phyloP scores from a whole-genome alignment of 2,888 invertebrate genomes.

The Rugalucina vietnamica region DNA sequence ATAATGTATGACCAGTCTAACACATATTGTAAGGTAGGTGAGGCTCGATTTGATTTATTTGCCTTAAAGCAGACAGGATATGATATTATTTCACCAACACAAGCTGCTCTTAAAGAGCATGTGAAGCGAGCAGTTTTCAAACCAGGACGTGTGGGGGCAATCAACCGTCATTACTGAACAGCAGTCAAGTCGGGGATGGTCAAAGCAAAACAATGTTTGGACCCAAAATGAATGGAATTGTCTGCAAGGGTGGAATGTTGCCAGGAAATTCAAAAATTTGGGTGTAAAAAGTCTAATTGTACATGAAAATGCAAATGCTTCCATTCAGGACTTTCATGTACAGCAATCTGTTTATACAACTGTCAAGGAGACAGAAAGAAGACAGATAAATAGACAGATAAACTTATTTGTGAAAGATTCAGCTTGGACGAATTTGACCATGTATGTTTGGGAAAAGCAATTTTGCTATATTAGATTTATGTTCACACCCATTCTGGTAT shows the following conservation, averaged over 20 bases:
- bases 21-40: slow-evolving; percentile 44
- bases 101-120: background rate
- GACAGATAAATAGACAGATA: no score
- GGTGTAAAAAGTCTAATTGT: background rate
- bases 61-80: no score
- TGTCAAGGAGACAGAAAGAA: no score
- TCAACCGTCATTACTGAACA: background rate
- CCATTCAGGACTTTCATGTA: background rate
- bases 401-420: no score
- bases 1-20: slow-evolving; percentile 54
- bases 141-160: background rate
- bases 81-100: no score
- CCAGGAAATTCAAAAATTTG: background rate
- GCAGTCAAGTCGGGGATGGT: background rate
- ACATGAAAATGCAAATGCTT: background rate
- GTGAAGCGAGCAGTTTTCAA: background rate
- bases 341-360: background rate
- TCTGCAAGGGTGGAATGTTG: background rate
- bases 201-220: background rate
- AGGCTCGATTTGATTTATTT: slow-evolving; percentile 56
- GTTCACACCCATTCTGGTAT: no score
- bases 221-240: background rate
- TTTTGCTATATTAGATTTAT: no score
- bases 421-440: no score
- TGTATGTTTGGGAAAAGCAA: no score